Conservation (phyloP, 1,140 invertebrate genomes). For the Aphaenogaster rudis region DNA sequence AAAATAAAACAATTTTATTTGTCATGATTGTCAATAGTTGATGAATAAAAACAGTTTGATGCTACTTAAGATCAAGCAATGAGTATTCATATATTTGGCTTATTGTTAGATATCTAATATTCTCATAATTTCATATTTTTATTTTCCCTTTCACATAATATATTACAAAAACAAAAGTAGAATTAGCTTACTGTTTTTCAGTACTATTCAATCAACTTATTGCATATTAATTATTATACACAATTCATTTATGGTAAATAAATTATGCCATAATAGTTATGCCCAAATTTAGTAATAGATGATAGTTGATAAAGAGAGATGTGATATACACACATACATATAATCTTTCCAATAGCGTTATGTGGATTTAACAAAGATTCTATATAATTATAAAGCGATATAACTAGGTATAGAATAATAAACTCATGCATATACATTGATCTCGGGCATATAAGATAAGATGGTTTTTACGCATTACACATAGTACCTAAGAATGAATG, state of each 20-base stretch:
- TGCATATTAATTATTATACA: not conserved
- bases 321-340: not conserved
- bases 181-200: not conserved
- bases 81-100: not conserved
- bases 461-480: constrained; percentile 21
- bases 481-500: constrained; percentile 54
- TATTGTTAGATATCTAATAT: not conserved
- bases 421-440: constrained; percentile 14
- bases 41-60: not conserved
- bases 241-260: not conserved
- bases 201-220: constrained; percentile 1
- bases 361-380: not conserved
- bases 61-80: not conserved
- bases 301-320: not conserved
- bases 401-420: not conserved
- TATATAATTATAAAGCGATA: not conserved
- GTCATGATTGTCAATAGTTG: not conserved
- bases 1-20: constrained; percentile 9
- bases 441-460: constrained; percentile 49
- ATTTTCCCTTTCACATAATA: not conserved
- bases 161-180: not conserved
- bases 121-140: not conserved
- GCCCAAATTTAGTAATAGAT: not conserved
- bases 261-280: not conserved
- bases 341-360: not conserved